These are phyloP conservation scores for Xanthia icteritia DNA, from an alignment of 2,888 invertebrate species.

Conservation along the genomic window DNA sequence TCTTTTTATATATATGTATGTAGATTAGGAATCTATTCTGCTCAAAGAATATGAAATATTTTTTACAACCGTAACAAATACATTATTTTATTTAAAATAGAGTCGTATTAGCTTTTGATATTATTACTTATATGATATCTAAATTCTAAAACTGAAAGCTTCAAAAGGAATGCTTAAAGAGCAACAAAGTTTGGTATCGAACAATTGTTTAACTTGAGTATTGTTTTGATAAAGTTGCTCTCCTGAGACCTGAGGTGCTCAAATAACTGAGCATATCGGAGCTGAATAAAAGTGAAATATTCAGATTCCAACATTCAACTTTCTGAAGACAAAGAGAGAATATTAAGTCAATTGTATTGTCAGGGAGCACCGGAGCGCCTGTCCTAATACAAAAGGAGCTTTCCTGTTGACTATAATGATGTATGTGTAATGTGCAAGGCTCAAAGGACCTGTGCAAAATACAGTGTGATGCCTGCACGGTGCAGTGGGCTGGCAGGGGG, in stretches of 20 bases:
- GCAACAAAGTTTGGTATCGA: slow-evolving; percentile 45
- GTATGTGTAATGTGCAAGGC: slow-evolving; percentile 12
- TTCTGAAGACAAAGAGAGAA: slow-evolving; percentile 37
- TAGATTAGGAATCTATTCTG: background rate
- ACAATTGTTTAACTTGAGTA: slow-evolving; percentile 30
- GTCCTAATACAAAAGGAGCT: background rate
- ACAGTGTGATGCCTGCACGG: background rate
- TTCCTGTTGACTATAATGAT: slow-evolving; percentile 15
- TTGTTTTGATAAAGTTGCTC: slow-evolving; percentile 44
- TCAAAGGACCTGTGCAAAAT: background rate
- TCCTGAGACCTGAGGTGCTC: slow-evolving; percentile 25
- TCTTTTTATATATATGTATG: too few relatives aligned
- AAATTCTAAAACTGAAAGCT: slow-evolving; percentile 21
- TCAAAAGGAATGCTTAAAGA: slow-evolving; percentile 37
- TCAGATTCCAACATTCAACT: slow-evolving; percentile 33
- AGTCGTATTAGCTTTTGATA: slow-evolving; percentile 26
- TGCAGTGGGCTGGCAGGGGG: background rate
- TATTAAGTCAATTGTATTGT: slow-evolving; percentile 40
- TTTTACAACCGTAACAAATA: slow-evolving; percentile 3
- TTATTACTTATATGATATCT: slow-evolving; percentile 30
- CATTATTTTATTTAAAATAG: slow-evolving; percentile 16
- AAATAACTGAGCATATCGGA: slow-evolving; percentile 20
- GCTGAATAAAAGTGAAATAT: slow-evolving; percentile 24
- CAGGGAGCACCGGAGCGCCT: background rate
- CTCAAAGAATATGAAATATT: slow-evolving; percentile 6